Evolutionary conservation across 2,113 vertebrate species (phyloP).

Genomic region (Macrotus californicus): DNA sequence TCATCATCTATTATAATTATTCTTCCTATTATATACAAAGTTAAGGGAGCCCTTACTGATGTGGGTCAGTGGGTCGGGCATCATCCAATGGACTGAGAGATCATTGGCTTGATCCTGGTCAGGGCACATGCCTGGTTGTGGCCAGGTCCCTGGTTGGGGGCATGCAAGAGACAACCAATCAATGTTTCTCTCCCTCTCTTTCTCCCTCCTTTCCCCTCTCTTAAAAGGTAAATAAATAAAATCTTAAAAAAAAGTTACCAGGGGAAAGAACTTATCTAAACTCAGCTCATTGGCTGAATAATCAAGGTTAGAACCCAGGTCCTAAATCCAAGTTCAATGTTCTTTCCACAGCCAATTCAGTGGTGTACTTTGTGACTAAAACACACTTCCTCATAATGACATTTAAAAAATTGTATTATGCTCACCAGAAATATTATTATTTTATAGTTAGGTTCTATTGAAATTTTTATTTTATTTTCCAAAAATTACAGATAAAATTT

Average conservation of each 20-base stretch:
- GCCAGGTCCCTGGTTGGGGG: too few relatives aligned
- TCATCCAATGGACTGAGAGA: too few relatives aligned
- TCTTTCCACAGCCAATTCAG: not conserved
- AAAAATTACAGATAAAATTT: not conserved
- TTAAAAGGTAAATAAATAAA: too few relatives aligned
- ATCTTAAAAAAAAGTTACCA: too few relatives aligned
- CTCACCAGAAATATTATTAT: not conserved
- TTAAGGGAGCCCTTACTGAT: not conserved
- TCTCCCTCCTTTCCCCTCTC: too few relatives aligned
- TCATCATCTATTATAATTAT: not conserved
- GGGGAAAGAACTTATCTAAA: not conserved
- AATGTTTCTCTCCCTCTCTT: too few relatives aligned
- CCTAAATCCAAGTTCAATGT: not conserved
- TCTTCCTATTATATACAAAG: not conserved
- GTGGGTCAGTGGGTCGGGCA: too few relatives aligned
- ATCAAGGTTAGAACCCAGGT: not conserved
- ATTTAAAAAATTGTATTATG: not conserved
- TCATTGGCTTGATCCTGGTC: too few relatives aligned
- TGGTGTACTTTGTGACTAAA: not conserved
- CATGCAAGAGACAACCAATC: too few relatives aligned
- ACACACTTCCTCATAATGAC: not conserved
- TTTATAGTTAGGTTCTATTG: not conserved
- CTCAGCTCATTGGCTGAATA: not conserved
- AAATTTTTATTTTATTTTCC: slow-evolving; percentile 14
- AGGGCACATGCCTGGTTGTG: too few relatives aligned